Conservation (phyloP, 30 jellyfish, hydroid and myxozoan genomes). For the Turritopsis rubra region DNA sequence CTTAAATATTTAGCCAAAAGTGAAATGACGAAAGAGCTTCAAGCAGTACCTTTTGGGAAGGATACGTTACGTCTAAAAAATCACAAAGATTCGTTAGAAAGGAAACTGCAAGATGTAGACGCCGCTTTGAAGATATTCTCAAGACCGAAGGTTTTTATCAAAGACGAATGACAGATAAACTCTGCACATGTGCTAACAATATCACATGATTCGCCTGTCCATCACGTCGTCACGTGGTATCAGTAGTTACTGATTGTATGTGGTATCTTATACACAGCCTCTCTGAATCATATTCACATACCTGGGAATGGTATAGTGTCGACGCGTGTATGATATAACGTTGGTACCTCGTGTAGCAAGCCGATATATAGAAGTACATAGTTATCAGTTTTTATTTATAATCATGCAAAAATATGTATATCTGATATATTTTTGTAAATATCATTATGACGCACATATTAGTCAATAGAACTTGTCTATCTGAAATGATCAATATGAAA, state of each 20-base stretch:
- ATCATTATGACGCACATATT: background rate
- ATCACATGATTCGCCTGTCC: background rate
- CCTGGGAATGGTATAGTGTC: no score
- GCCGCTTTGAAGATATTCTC: constrained; percentile 84
- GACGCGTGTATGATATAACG: background rate
- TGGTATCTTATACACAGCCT: background rate
- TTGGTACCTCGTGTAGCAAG: background rate
- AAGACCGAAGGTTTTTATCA: constrained; percentile 76
- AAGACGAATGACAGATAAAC: constrained; percentile 36
- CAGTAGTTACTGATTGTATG: background rate
- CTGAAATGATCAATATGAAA: no score
- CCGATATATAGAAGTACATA: background rate
- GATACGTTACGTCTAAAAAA: constrained; percentile 84
- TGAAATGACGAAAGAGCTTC: constrained; percentile 66
- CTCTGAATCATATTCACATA: background rate
- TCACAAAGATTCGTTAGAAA: constrained; percentile 66
- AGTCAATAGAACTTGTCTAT: no score
- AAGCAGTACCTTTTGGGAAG: constrained; percentile 67
- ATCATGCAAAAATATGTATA: background rate
- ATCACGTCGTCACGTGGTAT: background rate
- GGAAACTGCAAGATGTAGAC: constrained; percentile 79
- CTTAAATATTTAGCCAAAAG: constrained; percentile 73
- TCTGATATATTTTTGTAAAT: background rate
- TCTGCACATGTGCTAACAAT: background rate
- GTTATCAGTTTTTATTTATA: background rate